Evolutionary conservation across 2,888 invertebrate genomes (phyloP).

Genomic region (Leptopilina syphax): DNA sequence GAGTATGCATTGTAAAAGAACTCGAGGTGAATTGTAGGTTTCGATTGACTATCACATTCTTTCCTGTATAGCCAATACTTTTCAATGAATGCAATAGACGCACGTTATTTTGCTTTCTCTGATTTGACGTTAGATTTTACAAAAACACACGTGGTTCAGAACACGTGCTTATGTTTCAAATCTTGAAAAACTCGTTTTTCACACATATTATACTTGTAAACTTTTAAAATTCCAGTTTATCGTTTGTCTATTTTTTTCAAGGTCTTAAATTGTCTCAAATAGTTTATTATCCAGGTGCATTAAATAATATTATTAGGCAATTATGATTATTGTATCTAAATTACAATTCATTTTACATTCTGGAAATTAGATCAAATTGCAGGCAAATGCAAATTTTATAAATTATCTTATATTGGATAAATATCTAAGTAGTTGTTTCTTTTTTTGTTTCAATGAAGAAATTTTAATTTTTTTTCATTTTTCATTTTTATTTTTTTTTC

Average conservation of each 20-base stretch:
- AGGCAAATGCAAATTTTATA: too few relatives aligned
- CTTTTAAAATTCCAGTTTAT: not conserved
- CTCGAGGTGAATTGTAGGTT: constrained; percentile 30
- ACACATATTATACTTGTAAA: not conserved
- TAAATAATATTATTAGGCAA: too few relatives aligned
- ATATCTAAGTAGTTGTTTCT: too few relatives aligned
- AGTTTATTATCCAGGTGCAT: too few relatives aligned
- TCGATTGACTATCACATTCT: constrained; percentile 5
- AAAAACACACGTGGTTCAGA: constrained; percentile 20
- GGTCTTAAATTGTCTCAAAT: not conserved
- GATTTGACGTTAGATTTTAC: constrained; percentile 13
- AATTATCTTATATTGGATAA: too few relatives aligned
- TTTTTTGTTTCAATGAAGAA: too few relatives aligned
- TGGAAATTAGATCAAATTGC: too few relatives aligned
- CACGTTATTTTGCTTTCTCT: not conserved
- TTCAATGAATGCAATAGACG: not conserved
- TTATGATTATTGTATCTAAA: too few relatives aligned
- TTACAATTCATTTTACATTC: too few relatives aligned
- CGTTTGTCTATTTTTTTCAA: not conserved
- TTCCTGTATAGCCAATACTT: not conserved
- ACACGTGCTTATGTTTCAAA: not conserved
- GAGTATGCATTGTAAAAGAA: constrained; percentile 16
- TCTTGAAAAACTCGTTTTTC: not conserved
- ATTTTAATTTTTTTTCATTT: too few relatives aligned
- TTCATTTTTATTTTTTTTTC: too few relatives aligned